These are phyloP conservation scores for Stichopus horrens DNA, from an alignment of 53 echinoderm and acorn worm species.

Conservation along the genomic window DNA sequence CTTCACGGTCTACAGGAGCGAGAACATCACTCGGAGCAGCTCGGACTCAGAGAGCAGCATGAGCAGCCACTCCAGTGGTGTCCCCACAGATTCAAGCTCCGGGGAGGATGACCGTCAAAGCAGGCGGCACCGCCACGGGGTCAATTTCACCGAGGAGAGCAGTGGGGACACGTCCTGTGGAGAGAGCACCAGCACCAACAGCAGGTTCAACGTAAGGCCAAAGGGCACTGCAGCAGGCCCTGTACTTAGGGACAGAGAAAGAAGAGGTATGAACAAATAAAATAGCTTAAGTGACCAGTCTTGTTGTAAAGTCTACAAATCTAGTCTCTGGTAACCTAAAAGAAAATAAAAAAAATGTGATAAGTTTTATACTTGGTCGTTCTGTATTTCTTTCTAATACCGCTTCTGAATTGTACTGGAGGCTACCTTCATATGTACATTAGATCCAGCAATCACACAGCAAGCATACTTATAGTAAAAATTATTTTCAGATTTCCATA, in stretches of 20 bases:
- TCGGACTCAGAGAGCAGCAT: slow-evolving; percentile 81
- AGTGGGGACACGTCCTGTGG: slow-evolving; percentile 94
- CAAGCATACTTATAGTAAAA: background rate
- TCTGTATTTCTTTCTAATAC: too few species aligned
- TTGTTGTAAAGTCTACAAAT: too few species aligned
- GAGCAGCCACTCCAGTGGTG: slow-evolving; percentile 72
- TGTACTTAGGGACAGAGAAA: slow-evolving; percentile 79
- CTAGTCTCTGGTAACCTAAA: too few species aligned
- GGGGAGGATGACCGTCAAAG: slow-evolving; percentile 67
- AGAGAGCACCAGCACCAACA: slow-evolving; percentile 91
- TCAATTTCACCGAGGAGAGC: slow-evolving; percentile 91
- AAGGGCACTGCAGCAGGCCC: slow-evolving; percentile 34
- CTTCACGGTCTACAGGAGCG: slow-evolving; percentile 81
- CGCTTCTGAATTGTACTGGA: too few species aligned
- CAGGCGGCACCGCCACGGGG: slow-evolving; percentile 59
- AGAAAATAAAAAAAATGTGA: too few species aligned
- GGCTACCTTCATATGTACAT: too few species aligned
- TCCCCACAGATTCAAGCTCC: slow-evolving; percentile 74
- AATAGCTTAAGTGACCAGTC: background rate
- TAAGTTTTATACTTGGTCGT: too few species aligned
- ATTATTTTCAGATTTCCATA: background rate
- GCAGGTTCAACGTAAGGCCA: slow-evolving; percentile 64
- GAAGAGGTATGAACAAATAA: slow-evolving; percentile 58
- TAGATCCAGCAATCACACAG: too few species aligned
- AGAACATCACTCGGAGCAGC: slow-evolving; percentile 75